Evolutionary conservation across 1,140 invertebrate species (phyloP).

Genomic region (Sinella curviseta): DNA sequence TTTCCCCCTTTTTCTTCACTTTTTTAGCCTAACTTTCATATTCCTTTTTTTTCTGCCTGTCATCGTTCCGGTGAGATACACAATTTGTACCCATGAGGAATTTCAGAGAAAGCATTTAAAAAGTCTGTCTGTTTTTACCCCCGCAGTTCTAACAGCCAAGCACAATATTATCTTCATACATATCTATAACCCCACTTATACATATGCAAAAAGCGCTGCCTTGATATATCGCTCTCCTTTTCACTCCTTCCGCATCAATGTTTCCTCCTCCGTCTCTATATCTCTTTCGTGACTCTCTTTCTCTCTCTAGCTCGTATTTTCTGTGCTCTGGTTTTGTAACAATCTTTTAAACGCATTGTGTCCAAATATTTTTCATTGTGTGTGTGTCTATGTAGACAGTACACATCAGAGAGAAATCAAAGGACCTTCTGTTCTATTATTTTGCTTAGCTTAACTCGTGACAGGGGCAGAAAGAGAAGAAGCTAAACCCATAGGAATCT

Average conservation of each 20-base stretch:
- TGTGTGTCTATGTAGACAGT: neutral
- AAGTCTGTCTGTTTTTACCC: too few relatives aligned
- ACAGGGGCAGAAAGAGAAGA: neutral
- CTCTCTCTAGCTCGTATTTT: neutral
- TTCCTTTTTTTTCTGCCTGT: neutral
- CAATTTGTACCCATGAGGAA: neutral
- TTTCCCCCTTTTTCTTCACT: neutral
- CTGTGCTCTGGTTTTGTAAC: neutral
- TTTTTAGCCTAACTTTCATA: neutral
- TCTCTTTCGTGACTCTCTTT: neutral
- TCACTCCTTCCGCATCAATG: slow-evolving; percentile 2
- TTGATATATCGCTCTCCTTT: neutral
- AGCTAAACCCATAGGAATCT: slow-evolving; percentile 4
- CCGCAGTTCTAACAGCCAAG: too few relatives aligned
- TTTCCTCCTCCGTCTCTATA: neutral
- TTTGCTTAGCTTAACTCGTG: neutral
- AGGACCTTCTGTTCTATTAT: neutral
- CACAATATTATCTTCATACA: too few relatives aligned
- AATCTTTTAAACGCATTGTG: neutral
- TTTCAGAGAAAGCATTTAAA: slow-evolving; percentile 11
- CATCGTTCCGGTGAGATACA: slow-evolving; percentile 3
- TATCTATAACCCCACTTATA: neutral
- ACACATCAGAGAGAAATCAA: slow-evolving; percentile 13
- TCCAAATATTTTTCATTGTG: neutral
- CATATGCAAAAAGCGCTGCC: slow-evolving; percentile 2